phyloP scores from a whole-genome alignment of 2,888 invertebrate species.

The Allophyes oxyacanthae region DNA sequence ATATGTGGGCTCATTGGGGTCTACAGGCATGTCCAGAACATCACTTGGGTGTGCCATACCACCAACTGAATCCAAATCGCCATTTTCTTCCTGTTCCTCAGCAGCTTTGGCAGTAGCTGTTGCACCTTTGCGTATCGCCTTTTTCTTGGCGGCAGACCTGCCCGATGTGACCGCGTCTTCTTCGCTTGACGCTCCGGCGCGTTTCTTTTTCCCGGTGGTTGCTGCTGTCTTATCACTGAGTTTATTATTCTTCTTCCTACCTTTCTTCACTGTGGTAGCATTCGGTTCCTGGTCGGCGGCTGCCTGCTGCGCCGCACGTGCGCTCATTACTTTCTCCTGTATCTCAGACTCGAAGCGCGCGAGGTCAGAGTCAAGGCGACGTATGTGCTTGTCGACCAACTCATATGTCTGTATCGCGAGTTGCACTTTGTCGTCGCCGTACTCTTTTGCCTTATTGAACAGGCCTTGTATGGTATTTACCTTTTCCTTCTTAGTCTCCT shows the following conservation, averaged over 20 bases:
- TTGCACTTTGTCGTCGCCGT: conserved; percentile 99
- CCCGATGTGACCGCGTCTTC: conserved; percentile 81
- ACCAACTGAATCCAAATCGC: conserved; percentile 85
- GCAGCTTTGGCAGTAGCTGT: conserved; percentile 74
- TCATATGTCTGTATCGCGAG: conserved; percentile 99
- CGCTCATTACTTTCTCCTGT: conserved; percentile 96
- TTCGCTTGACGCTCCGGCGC: conserved; percentile 87
- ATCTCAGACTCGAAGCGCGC: conserved; percentile 99
- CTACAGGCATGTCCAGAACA: conserved; percentile 96
- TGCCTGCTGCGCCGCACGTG: conserved; percentile 89
- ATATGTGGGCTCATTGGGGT: conserved; percentile 99
- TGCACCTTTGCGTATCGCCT: conserved; percentile 79
- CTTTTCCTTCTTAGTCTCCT: conserved; percentile 95
- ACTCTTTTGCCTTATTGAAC: conserved; percentile 98
- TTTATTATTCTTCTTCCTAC: conserved; percentile 83
- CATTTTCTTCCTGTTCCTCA: conserved; percentile 83
- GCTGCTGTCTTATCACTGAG: conserved; percentile 78
- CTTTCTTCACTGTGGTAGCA: conserved; percentile 82
- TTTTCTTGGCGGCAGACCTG: conserved; percentile 83
- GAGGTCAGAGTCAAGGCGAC: conserved; percentile 98
- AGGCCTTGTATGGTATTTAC: conserved; percentile 95
- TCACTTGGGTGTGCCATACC: conserved; percentile 95
- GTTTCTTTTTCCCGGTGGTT: conserved; percentile 86
- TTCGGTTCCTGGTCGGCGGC: conserved; percentile 83
- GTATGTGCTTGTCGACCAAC: conserved; percentile 98